Conservation (phyloP, 2,888 invertebrate species). For the Alentia gelatinosa region DNA sequence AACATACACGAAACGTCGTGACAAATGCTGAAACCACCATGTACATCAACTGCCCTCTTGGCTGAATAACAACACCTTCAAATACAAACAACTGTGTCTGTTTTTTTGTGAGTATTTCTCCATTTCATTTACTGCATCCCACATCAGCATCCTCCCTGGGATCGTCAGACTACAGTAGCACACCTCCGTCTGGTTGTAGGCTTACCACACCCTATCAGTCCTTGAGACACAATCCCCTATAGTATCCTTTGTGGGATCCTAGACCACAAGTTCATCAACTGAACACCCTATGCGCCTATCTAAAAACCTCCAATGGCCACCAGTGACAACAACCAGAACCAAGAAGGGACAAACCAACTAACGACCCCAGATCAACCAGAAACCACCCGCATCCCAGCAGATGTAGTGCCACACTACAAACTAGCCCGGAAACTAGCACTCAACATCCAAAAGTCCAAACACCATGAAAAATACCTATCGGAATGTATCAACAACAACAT, state of each 20-base stretch:
- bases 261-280: not conserved
- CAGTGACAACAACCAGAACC: not conserved
- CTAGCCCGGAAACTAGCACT: not conserved
- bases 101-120: no score
- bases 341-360: not conserved
- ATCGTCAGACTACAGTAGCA: not conserved
- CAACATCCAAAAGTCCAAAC: not conserved
- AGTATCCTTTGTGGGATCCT: no score
- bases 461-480: not conserved
- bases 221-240: not conserved
- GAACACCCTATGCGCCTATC: not conserved
- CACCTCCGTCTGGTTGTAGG: not conserved
- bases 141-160: not conserved
- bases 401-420: not conserved
- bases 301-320: not conserved
- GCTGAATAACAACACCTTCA: no score
- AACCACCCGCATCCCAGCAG: not conserved
- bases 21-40: no score
- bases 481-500: not conserved
- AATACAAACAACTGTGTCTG: no score
- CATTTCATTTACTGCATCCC: not conserved
- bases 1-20: no score
- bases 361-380: not conserved
- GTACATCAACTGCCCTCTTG: no score
- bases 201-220: not conserved